Evolutionary conservation across 1,140 invertebrate genomes (phyloP), one percentile per base, ranked within the genome.

Genomic region (Atta cephalotes): DNA sequence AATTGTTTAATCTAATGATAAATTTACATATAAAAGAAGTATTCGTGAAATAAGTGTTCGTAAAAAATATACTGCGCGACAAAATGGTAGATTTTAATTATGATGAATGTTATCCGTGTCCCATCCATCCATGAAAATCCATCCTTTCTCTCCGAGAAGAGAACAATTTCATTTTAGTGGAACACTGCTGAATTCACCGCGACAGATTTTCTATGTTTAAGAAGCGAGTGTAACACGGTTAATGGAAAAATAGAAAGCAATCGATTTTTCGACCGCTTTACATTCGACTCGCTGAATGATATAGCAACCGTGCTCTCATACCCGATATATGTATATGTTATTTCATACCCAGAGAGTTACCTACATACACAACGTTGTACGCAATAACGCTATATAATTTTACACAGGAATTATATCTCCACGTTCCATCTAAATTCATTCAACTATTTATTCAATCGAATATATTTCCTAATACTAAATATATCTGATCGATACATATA

Each of bases 241-340:
- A 84, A 76, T 39, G 68, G 70, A 84, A 84, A 88, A 86, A 86
- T 85, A 85, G 84, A 86, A 86, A 86, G 84, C 81, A 88, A 76
- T 87, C 65, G 21, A 85, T 78, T 85, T 88, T 78, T 85, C 51
- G 49, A 65, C 53, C 45, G 56, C 66, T 71, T 88, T 79, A 58
- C 60, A 63, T 56, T 86, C 45, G 53, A 56, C 35, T 18, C 16
- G 62, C 53, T 77, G 63, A 85, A 70, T 45, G 58, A 66, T 76
- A 85, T 25, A 49, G 45, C 51, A 53, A 68, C 0, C 53, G 68
- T 35, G 18, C 31, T 74, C 53, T 72, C 79, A 39, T 58, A 21
- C 56, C 16, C 39, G 39, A 31, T n/a, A 62, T 62, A 31, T 12
- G 39, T 31, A 72, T 35, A 72, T 35, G 18, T 62, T 84, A 76